Base-by-base conservation (phyloP, 1,140 invertebrate genomes). In the Rhopalosiphum maidis region DNA sequence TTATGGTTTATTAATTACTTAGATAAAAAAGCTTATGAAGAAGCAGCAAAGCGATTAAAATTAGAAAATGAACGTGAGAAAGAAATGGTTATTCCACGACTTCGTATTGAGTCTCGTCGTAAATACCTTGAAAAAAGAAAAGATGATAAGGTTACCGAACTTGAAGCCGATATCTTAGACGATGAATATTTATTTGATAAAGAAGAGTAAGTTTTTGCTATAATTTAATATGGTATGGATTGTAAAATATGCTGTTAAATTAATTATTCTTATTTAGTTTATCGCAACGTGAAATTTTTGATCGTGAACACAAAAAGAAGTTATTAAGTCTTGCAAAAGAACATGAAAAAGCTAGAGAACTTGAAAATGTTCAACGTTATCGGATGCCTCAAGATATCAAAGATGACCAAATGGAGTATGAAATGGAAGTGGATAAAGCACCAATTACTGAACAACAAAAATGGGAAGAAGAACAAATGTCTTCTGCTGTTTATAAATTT, bases 401-500 rank as follows among this genome's bases (percentile, higher is more conserved):
- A 96, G 96, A 95, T 94, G 96, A 96, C 87, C 97, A 97, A 94
- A 99, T 99, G 95, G 96, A 97, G 91, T 99, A 99, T 95, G 97
- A 98, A 51, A 98, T 99, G 95, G 97, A 97, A 94, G 96, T 96
- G 94, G 98, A 99, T 95, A 97, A 97, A 95, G 96, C 97, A 60
- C 97, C 98, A 2, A 97, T 99, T 95, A 98, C 98, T 15, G 99
- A 99, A 95, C 99, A 99, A 95, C 97, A 97, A 94, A 98, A 99
- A 96, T 99, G 99, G 99, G 99, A 99, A 96, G 98, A 99, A 93
- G 99, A 99, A 95, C 98, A 99, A 95, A 97, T 99, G 96, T 97
- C 97, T 43, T 98, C 98, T n/a, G 99, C 99, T 37, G 96, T 97
- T 60, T 97, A 99, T 95, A 96, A 97, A 94, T 99, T 99, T 96